Conservation (phyloP, 2,797 vertebrate species). For the Manis javanica region DNA sequence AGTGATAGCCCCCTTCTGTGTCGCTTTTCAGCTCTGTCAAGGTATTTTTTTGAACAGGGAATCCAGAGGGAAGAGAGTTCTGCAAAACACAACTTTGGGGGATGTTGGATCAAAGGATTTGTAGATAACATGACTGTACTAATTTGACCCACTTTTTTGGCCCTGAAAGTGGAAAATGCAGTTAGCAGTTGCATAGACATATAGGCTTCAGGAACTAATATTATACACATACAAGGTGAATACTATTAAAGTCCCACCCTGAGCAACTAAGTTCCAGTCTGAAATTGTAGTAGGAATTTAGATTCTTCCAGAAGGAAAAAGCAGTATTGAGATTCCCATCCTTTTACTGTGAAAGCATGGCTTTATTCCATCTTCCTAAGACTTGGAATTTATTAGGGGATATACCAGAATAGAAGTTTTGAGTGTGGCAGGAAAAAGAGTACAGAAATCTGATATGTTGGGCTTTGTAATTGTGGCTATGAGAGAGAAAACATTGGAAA, state of each 20-base stretch:
- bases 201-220: not conserved
- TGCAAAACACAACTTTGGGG: not conserved
- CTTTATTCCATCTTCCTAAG: not conserved
- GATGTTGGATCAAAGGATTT: not conserved
- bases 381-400: not conserved
- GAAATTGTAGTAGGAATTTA: not conserved
- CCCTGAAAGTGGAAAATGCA: not conserved
- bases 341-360: not conserved
- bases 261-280: not conserved
- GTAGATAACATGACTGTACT: not conserved
- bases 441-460: not conserved
- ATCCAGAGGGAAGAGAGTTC: not conserved
- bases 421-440: not conserved
- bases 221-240: no score
- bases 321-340: not conserved
- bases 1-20: not conserved
- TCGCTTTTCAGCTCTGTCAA: not conserved
- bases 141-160: not conserved
- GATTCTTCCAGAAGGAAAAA: slow-evolving; percentile 14
- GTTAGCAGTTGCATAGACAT: not conserved
- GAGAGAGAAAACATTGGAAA: not conserved
- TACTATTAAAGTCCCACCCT: not conserved
- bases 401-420: not conserved
- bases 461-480: not conserved
- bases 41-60: not conserved